Evolutionary conservation across 2,888 invertebrate species (phyloP), one percentile per base, ranked within the genome.

Genomic region (Drepanosiphum platanoidis): DNA sequence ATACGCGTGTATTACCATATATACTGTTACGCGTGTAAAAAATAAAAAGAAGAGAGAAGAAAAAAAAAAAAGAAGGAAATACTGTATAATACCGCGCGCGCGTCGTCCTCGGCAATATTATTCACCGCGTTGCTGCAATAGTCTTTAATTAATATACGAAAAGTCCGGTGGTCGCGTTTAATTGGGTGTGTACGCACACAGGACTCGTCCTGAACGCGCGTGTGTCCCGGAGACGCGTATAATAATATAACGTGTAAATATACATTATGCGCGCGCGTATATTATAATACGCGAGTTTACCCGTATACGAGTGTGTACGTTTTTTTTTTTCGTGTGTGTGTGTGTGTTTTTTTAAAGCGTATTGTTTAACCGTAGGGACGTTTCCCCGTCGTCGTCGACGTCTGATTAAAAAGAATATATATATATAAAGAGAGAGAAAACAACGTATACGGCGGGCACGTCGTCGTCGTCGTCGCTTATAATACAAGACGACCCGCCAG

Each of bases 121-220:
- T 64, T 64, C 27, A 64, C 64, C 64, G 4, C 64, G 27, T n/a
- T n/a, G n/a, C n/a, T n/a, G n/a, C n/a, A n/a, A n/a, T n/a, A 27
- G 30, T 64, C 64, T 74, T 74, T 74, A 74, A 74, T 74, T 74
- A 74, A 46, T 74, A 74, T 74, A 52, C 46, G 32, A 74, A 46
- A 74, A 74, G 46, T 74, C 30, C 42, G 46, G 74, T 74, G 74
- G 74, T 74, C 74, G 42, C 46, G 74, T 74, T 74, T 74, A 74
- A 74, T 74, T 74, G 46, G 64, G 64, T 64, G 27, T 9, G 4
- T 52, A 18, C 52, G 7, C 18, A 22, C 18, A 22, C 52, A 22
- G 18, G 15, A 46, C 7, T 64, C 30, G 64, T 30, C 64, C 64
- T 8, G 27, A 61, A 61, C n/a, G 61, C 27, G 61, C 15, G 58